Evolutionary conservation across 2,797 vertebrate genomes (phyloP).

Genomic region (Lophotriccus pileatus): DNA sequence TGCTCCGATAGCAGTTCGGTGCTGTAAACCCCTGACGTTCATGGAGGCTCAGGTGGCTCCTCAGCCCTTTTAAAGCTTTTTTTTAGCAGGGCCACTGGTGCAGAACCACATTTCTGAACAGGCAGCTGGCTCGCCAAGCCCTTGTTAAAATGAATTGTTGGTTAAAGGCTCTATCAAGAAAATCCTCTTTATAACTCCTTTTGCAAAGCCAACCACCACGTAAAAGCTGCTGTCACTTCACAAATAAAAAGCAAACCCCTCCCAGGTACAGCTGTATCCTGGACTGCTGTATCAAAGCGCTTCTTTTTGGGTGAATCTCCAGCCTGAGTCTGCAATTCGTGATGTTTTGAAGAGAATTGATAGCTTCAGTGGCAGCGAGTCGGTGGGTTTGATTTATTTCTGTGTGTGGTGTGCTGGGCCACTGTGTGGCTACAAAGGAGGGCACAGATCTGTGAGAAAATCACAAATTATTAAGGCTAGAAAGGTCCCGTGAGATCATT

Average conservation of each 20-base stretch:
- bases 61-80: conserved; percentile 61
- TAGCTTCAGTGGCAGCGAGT: rapidly evolving
- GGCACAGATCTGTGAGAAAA: not conserved
- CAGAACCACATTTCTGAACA: conserved; percentile 32
- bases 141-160: conserved; percentile 61
- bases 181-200: conserved; percentile 21
- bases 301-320: not conserved
- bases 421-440: not conserved
- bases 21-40: conserved; percentile 51
- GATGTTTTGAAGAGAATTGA: not conserved
- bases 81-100: conserved; percentile 21
- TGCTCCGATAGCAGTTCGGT: not conserved
- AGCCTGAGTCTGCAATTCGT: rapidly evolving
- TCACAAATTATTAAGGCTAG: not conserved
- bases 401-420: not conserved
- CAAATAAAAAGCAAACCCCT: conserved; percentile 14
- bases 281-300: not conserved
- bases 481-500: not conserved
- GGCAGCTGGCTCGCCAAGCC: conserved; percentile 9
- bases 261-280: not conserved
- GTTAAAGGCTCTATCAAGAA: conserved; percentile 57
- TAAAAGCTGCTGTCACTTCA: not conserved
- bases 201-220: not conserved
- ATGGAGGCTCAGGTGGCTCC: conserved; percentile 52
- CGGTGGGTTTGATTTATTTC: not conserved